Percentiles rank a stretch among this genome's conserved stretches.
Conservation (phyloP, 2,113 vertebrate species). For the Phrynosoma blainvillii region DNA sequence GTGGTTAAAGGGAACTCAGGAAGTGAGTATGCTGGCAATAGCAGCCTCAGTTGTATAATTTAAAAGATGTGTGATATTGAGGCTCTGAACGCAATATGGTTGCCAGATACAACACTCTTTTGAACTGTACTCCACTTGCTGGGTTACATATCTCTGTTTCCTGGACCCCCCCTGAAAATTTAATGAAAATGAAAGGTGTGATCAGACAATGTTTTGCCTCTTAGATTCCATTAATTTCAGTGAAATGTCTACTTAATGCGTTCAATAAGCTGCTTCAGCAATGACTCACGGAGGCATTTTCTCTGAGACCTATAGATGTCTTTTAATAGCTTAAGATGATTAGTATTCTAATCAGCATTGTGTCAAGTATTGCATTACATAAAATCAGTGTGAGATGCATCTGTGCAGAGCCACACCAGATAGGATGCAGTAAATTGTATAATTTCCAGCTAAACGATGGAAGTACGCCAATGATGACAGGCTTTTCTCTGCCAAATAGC, state of each 20-base stretch:
- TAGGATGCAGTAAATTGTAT: conserved; percentile 19
- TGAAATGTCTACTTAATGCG: too few species aligned
- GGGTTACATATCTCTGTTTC: background rate
- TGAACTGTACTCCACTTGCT: background rate
- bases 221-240: background rate
- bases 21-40: too few species aligned
- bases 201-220: background rate
- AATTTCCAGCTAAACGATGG: conserved; percentile 28
- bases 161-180: too few species aligned
- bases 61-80: too few species aligned
- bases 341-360: background rate
- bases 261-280: background rate
- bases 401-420: background rate
- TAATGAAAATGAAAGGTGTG: background rate
- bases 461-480: conserved; percentile 8
- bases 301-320: background rate
- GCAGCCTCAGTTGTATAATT: too few species aligned
- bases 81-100: too few species aligned
- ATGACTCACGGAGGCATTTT: background rate
- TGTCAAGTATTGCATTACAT: background rate
- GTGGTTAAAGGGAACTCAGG: too few species aligned
- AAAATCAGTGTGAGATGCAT: background rate
- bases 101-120: background rate
- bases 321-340: background rate
- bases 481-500: conserved; percentile 25